These are phyloP conservation scores for Limnephilus auricula DNA, from an alignment of 2,888 invertebrate species.

Conservation along the genomic window DNA sequence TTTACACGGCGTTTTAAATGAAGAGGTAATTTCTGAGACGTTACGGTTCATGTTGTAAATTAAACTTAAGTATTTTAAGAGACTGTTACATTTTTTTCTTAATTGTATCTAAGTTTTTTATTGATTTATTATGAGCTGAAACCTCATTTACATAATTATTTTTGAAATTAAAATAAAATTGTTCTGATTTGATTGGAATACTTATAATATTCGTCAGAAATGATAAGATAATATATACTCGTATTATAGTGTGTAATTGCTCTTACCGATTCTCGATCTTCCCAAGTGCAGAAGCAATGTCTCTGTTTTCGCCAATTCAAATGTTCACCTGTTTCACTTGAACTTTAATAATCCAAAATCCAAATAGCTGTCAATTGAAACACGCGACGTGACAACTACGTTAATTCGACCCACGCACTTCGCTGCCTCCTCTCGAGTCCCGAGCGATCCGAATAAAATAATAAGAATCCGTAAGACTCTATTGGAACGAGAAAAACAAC, in stretches of 20 bases:
- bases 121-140: background rate
- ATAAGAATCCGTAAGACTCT: background rate
- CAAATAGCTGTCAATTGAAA: slow-evolving; percentile 8
- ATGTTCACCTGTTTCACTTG: background rate
- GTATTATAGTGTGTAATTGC: background rate
- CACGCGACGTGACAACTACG: slow-evolving; percentile 34
- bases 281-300: background rate
- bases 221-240: too few relatives aligned
- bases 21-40: background rate
- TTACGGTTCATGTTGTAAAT: background rate
- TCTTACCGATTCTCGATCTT: slow-evolving; percentile 10
- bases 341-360: slow-evolving; percentile 8
- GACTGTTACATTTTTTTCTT: background rate
- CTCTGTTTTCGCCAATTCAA: slow-evolving; percentile 4
- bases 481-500: slow-evolving; percentile 30
- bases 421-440: background rate
- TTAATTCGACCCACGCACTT: background rate
- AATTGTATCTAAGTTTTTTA: background rate
- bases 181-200: too few relatives aligned
- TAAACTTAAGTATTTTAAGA: background rate
- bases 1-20: background rate
- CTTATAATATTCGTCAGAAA: too few relatives aligned
- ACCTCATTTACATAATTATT: too few relatives aligned
- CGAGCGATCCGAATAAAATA: background rate
- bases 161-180: too few relatives aligned